Evolutionary conservation across 2,797 vertebrate genomes (phyloP).

Genomic region (Macrochelys suwanniensis): DNA sequence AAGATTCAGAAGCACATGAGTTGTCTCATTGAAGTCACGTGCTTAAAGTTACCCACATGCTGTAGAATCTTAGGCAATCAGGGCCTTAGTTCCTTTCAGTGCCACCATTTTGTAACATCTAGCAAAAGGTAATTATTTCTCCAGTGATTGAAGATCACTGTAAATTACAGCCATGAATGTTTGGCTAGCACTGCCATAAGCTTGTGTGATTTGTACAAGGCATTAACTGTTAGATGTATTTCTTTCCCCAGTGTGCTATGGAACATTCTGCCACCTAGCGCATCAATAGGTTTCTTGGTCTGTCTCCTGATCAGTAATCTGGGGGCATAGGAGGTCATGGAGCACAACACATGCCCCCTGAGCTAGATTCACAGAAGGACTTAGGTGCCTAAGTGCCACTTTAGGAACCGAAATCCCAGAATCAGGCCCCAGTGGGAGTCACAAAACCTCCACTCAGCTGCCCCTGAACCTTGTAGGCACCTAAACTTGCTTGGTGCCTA

Average conservation of each 20-base stretch:
- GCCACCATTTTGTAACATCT: neutral
- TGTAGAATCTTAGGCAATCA: neutral
- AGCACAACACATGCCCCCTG: neutral
- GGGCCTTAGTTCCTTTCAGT: neutral
- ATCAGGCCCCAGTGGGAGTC: neutral
- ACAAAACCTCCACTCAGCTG: neutral
- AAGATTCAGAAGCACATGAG: neutral
- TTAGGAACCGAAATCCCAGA: neutral
- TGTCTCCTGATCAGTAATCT: slow-evolving; percentile 30
- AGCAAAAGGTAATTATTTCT: neutral
- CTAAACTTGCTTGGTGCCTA: neutral
- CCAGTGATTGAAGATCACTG: neutral
- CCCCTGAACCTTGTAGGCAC: neutral
- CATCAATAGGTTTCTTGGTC: slow-evolving; percentile 21
- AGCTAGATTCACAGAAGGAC: neutral
- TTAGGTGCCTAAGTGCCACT: neutral
- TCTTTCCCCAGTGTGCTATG: slow-evolving; percentile 28
- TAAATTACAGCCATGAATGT: slow-evolving; percentile 7
- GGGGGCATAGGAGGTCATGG: neutral
- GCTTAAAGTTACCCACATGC: neutral
- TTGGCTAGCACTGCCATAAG: neutral
- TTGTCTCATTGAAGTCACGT: neutral
- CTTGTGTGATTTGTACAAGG: slow-evolving; percentile 36
- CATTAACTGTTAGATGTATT: neutral
- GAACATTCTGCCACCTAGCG: slow-evolving; percentile 7